phyloP scores from a whole-genome alignment of 2,888 invertebrate genomes.

The Carterocephalus palaemon region DNA sequence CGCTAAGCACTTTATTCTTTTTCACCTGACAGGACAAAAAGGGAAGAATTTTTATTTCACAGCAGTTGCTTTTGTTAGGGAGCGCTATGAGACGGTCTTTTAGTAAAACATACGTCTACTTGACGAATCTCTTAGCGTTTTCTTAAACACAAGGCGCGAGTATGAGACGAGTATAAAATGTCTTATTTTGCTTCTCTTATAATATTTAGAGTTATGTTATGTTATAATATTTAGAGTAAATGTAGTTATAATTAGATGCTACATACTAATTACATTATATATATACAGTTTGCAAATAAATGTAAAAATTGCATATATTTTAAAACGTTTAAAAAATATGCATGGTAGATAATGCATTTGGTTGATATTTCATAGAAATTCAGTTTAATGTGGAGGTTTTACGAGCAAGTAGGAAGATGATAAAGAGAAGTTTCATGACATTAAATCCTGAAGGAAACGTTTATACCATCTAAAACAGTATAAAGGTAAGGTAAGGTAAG shows the following conservation, averaged over 20 bases:
- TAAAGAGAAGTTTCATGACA: no score
- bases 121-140: conserved; percentile 10
- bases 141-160: background rate
- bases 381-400: no score
- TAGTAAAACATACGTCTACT: conserved; percentile 16
- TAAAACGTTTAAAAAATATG: no score
- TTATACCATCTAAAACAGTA: conserved; percentile 4
- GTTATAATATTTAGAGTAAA: background rate
- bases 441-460: background rate
- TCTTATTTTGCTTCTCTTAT: background rate
- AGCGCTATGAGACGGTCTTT: conserved; percentile 12
- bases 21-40: conserved; percentile 23
- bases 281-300: no score
- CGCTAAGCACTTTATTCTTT: conserved; percentile 35
- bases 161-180: background rate
- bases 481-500: background rate
- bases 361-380: no score
- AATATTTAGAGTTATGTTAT: background rate
- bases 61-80: conserved; percentile 13
- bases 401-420: no score
- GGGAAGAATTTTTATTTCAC: conserved; percentile 20
- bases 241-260: background rate
- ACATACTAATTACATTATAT: background rate
- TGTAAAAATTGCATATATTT: no score
- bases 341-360: no score